Conservation (phyloP, 1,140 invertebrate genomes). For the Mya arenaria region DNA sequence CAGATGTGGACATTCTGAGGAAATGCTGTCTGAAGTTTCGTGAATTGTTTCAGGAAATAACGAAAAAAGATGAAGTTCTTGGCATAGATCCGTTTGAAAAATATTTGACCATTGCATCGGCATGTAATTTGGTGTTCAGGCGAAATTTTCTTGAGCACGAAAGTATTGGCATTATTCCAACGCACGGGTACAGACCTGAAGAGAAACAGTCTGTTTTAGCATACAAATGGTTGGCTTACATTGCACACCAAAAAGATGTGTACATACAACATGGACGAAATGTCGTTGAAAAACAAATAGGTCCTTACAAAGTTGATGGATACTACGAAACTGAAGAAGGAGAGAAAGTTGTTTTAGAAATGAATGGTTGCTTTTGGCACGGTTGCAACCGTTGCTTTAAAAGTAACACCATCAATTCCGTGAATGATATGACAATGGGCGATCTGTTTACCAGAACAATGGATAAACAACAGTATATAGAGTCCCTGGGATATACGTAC, state of each 20-base stretch:
- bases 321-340: not conserved
- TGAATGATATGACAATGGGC: constrained; percentile 8
- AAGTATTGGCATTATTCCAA: not conserved
- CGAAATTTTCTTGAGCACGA: constrained; percentile 9
- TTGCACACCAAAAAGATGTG: not conserved
- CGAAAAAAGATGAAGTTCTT: not conserved
- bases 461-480: not conserved
- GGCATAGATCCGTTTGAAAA: constrained; percentile 13
- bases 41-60: not conserved
- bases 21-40: constrained; percentile 6
- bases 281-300: not conserved
- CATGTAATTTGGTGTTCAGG: constrained; percentile 15
- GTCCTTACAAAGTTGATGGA: constrained; percentile 16
- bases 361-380: constrained; percentile 56
- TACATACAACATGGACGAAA: constrained; percentile 36
- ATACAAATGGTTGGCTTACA: not conserved
- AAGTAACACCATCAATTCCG: not conserved
- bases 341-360: constrained; percentile 36
- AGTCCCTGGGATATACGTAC: not conserved
- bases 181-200: not conserved
- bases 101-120: constrained; percentile 2
- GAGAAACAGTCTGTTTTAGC: not conserved
- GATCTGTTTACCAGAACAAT: constrained; percentile 34
- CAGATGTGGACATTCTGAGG: constrained; percentile 46
- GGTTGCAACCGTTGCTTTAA: constrained; percentile 51